A percentile compares a stretch with the other conserved stretches of the same genome.
These are phyloP conservation scores for Acridotheres tristis DNA, from an alignment of 2,797 vertebrate genomes.

Conservation along the genomic window DNA sequence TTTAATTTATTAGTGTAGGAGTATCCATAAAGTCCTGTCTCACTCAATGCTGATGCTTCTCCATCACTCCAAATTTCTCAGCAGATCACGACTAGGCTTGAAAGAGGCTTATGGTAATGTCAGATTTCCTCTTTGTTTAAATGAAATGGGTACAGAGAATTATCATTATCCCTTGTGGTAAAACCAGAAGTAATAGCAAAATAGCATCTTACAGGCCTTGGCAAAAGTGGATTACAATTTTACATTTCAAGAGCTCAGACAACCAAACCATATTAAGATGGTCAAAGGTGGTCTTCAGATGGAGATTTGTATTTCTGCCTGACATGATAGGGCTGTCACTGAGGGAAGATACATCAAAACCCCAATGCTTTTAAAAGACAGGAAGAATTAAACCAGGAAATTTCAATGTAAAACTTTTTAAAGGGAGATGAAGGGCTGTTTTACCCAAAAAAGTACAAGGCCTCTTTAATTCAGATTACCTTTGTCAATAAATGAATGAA, in stretches of 20 bases:
- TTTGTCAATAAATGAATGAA: background rate
- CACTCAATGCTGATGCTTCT: background rate
- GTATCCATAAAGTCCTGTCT: background rate
- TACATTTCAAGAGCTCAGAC: background rate
- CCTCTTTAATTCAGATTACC: background rate
- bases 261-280: background rate
- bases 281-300: constrained; percentile 3
- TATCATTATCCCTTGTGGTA: background rate
- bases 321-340: background rate
- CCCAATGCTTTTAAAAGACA: background rate
- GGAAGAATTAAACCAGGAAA: background rate
- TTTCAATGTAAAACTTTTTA: background rate
- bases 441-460: background rate
- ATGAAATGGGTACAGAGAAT: background rate
- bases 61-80: background rate
- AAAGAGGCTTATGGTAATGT: background rate
- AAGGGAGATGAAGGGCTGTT: background rate
- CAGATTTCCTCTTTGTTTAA: constrained; percentile 33
- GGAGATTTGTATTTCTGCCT: constrained; percentile 22
- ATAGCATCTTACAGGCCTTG: background rate
- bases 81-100: background rate
- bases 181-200: background rate
- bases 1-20: background rate
- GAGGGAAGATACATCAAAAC: background rate
- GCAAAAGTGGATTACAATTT: background rate